Evolutionary conservation across 2,888 invertebrate species (phyloP).

Genomic region (Athalia rosae): DNA sequence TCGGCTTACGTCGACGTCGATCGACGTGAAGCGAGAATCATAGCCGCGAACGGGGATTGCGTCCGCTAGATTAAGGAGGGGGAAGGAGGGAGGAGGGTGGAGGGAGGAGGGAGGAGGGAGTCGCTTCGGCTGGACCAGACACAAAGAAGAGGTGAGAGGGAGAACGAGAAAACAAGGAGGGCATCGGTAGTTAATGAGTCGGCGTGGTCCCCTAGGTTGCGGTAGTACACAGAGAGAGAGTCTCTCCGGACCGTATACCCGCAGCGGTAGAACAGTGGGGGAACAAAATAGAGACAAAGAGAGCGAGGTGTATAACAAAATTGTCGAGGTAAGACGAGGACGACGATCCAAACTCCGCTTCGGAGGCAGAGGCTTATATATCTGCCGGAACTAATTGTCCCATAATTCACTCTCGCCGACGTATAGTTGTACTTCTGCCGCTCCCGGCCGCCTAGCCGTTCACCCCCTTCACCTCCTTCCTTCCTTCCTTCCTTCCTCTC

Average conservation of each 20-base stretch:
- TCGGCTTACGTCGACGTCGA: too few relatives aligned
- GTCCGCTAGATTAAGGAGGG: constrained; percentile 9
- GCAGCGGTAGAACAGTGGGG: background rate
- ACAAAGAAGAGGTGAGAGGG: constrained; percentile 54
- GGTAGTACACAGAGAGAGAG: constrained; percentile 51
- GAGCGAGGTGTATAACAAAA: constrained; percentile 45
- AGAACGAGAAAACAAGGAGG: constrained; percentile 44
- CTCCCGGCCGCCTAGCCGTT: constrained; percentile 18
- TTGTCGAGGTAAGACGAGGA: constrained; percentile 43
- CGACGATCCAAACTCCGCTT: constrained; percentile 53
- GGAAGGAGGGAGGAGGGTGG: background rate
- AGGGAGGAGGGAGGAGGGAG: constrained; percentile 8
- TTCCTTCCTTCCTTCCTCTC: background rate
- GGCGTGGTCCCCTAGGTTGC: constrained; percentile 58
- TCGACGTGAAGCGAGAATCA: too few relatives aligned
- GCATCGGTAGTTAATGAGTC: constrained; percentile 64
- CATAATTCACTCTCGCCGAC: constrained; percentile 68
- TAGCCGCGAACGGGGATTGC: too few relatives aligned
- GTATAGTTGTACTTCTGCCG: constrained; percentile 54
- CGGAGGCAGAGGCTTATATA: constrained; percentile 65
- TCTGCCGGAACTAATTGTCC: constrained; percentile 70
- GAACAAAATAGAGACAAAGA: constrained; percentile 31
- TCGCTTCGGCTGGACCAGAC: constrained; percentile 49
- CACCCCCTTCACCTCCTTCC: background rate
- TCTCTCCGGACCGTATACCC: constrained; percentile 47